Evolutionary conservation across 2,797 vertebrate genomes (phyloP).

Genomic region (Chelon labrosus): DNA sequence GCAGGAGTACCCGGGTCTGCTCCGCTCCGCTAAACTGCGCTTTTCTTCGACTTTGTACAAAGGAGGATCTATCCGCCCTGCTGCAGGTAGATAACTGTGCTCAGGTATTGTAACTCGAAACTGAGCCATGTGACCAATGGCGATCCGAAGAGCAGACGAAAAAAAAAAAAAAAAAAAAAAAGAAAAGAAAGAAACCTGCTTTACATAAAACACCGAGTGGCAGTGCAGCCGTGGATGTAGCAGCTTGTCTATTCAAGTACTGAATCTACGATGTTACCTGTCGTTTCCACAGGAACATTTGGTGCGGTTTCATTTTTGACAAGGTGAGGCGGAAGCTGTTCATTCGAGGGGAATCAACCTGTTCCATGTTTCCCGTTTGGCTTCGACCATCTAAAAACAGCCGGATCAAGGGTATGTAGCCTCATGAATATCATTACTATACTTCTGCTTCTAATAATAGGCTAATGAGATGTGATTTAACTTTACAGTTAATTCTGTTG

Average conservation of each 20-base stretch:
- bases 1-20: constrained; percentile 22
- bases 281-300: not conserved
- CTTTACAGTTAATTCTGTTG: not conserved
- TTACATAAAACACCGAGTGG: constrained; percentile 65
- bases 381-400: constrained; percentile 48
- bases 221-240: constrained; percentile 24
- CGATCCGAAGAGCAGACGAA: constrained; percentile 59
- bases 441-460: no score
- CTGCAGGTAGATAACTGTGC: constrained; percentile 79
- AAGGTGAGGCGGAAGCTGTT: constrained; percentile 82
- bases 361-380: constrained; percentile 52
- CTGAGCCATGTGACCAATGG: constrained; percentile 83
- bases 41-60: constrained; percentile 72
- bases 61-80: constrained; percentile 77
- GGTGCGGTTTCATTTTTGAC: constrained; percentile 49
- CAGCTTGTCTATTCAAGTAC: not conserved
- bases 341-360: constrained; percentile 51
- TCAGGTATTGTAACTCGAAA: constrained; percentile 87
- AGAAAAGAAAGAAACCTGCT: constrained; percentile 50
- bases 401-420: constrained; percentile 43
- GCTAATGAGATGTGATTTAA: not conserved
- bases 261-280: not conserved
- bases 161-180: not conserved
- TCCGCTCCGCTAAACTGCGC: constrained; percentile 58
- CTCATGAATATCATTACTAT: no score